Evolutionary conservation across 2,888 invertebrate genomes (phyloP), one percentile per base, ranked within the genome.

Genomic region (Smittia aterrima): DNA sequence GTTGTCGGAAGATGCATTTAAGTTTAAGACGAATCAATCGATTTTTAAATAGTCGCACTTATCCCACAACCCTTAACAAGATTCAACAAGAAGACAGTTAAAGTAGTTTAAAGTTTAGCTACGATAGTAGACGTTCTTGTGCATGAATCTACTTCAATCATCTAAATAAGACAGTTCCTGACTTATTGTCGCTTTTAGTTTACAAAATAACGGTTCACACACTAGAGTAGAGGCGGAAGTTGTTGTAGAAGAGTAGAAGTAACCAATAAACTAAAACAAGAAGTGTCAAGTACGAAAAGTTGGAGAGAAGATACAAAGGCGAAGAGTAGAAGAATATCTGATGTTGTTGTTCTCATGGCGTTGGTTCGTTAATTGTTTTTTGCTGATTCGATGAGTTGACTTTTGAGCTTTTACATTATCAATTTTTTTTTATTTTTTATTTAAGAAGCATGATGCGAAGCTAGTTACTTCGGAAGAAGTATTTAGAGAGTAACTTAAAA

Each of bases 1-100:
- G 66, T 66, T 66, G 68, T 68, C 68, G 68, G 68, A 68, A 68
- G 68, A 68, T 68, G 68, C 68, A 68, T 68, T 68, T 68, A 32
- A 3, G 20, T 27, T 16, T 11, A 16, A 66, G 40, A 66, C 7
- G 38, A 66, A 38, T 38, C 38, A 38, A 38, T 38, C 38, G 38
- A 38, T 9, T 7, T 7, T 38, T 4, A 38, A 38, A 38, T 7
- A 38, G 4, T 38, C 38, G 4, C 4, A 38, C 38, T 4, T 38
- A 38, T 38, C 38, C 38, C 38, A 4, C 38, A 38, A n/a, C n/a
- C n/a, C n/a, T n/a, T 38, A 38, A 38, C 4, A 38, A 38, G 9
- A 38, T n/a, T n/a, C n/a, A 38, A 38, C 38, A 9, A 7, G 38
- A 7, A 38, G n/a, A n/a, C n/a, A n/a, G n/a, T n/a, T n/a, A n/a